phyloP scores from a whole-genome alignment of 2,113 vertebrate species.

The Chrysemys picta region DNA sequence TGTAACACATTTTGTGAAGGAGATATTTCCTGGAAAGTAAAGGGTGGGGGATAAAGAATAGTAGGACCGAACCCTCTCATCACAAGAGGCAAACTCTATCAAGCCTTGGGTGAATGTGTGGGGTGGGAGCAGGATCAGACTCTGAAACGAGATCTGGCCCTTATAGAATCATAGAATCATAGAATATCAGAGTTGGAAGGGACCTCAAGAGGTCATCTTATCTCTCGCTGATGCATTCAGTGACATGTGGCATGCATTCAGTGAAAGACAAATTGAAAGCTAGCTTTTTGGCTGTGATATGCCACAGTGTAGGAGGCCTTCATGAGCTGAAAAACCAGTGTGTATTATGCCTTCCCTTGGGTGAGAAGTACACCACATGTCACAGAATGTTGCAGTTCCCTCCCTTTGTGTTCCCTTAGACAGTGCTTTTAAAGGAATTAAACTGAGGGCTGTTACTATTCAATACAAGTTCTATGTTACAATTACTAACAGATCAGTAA shows the following conservation, averaged over 20 bases:
- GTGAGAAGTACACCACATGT: constrained; percentile 17
- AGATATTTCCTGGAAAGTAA: not conserved
- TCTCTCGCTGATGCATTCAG: not conserved
- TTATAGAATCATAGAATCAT: too few relatives aligned
- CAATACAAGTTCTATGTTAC: not conserved
- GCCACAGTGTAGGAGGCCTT: constrained; percentile 12
- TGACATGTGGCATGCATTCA: not conserved
- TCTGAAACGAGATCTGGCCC: not conserved
- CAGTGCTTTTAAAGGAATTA: constrained; percentile 10
- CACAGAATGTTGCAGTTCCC: not conserved
- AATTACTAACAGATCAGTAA: not conserved
- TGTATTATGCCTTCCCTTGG: not conserved
- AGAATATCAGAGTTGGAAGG: too few relatives aligned
- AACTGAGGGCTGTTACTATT: not conserved
- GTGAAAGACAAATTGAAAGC: not conserved
- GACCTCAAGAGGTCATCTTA: too few relatives aligned
- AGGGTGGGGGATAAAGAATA: not conserved
- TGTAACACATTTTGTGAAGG: not conserved
- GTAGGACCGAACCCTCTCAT: not conserved
- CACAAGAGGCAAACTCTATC: not conserved
- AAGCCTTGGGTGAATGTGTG: rapidly evolving
- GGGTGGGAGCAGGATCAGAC: not conserved
- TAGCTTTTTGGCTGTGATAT: not conserved
- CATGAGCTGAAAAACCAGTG: not conserved
- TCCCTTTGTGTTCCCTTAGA: not conserved